Evolutionary conservation across 2,797 vertebrate species (phyloP), one percentile per base, ranked within the genome.

Genomic region (Myotis daubentonii): DNA sequence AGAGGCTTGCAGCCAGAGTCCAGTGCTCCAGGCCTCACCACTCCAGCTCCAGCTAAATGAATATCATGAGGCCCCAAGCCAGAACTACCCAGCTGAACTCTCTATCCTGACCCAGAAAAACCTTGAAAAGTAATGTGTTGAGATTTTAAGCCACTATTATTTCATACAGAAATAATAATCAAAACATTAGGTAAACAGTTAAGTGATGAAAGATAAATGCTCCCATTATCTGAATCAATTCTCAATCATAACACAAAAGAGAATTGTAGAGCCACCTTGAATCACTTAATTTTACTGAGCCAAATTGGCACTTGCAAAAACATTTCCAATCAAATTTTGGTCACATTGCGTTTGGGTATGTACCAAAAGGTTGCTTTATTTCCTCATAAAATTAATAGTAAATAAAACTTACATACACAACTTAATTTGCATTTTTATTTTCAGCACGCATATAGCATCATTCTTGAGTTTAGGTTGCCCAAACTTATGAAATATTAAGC

Each of bases 241-340:
- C 19, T 83, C 5, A 55, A 20, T 20, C 38, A 93, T 25, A 80
- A 0, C 19, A 53, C 8, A 23, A 41, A 87, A 41, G 13, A 36
- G 49, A 90, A 83, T 70, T 84, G 79, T 36, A 83, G 55, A 78
- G 25, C 30, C 25, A 47, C 6, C 28, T 22, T 36, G 51, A 62
- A 55, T 80, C 44, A 70, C 55, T 80, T 68, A 81, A 88, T 76
- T 84, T 95, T 84, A 30, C 22, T 23, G 30, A 88, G 60, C 41
- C 80, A 75, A 89, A 79, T 2, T 68, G 25, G 28, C 8, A 55
- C 36, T 85, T 81, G 36, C 30, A 44, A 93, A 79, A 79, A 47
- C 4, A 53, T 81, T 66, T 76, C 28, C 17, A 19, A 76, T 55
- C 7, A 81, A 76, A 81, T 89, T 89, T 81, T 72, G 12, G 12